These are phyloP conservation scores for Umimayanthus chanpuru DNA, from an alignment of 92 coral and sea anemone species.

Conservation along the genomic window DNA sequence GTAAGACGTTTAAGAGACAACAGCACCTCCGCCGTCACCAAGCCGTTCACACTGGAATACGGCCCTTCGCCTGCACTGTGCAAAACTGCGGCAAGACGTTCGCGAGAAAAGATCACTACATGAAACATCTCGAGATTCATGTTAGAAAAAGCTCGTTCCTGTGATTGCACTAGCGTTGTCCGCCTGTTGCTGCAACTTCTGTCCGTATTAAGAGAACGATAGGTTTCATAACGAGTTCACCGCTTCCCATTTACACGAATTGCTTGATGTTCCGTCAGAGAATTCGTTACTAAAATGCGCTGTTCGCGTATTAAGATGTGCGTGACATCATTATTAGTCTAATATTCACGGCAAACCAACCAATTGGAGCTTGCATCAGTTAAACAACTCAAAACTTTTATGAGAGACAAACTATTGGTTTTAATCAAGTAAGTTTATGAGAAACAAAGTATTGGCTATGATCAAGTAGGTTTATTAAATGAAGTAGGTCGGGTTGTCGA, in stretches of 20 bases:
- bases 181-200: background rate
- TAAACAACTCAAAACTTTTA: background rate
- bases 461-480: too few species aligned
- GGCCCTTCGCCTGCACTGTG: constrained; percentile 53
- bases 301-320: too few species aligned
- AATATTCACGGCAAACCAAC: background rate
- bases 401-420: background rate
- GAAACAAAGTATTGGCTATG: too few species aligned
- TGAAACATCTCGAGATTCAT: constrained; percentile 47
- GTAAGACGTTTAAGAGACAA: constrained; percentile 7
- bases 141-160: constrained; percentile 13
- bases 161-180: background rate
- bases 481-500: too few species aligned
- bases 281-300: background rate
- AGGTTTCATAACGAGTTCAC: too few species aligned
- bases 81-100: constrained; percentile 61
- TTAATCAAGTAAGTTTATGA: background rate
- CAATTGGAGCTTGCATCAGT: background rate
- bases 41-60: constrained; percentile 51
- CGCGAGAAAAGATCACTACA: constrained; percentile 54
- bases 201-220: background rate
- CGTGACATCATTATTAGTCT: background rate
- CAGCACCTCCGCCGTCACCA: constrained; percentile 38
- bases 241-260: too few species aligned
- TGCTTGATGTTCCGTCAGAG: too few species aligned